These are phyloP conservation scores for Pseudochirops corinnae DNA, from an alignment of 2,797 vertebrate genomes.

Conservation along the genomic window DNA sequence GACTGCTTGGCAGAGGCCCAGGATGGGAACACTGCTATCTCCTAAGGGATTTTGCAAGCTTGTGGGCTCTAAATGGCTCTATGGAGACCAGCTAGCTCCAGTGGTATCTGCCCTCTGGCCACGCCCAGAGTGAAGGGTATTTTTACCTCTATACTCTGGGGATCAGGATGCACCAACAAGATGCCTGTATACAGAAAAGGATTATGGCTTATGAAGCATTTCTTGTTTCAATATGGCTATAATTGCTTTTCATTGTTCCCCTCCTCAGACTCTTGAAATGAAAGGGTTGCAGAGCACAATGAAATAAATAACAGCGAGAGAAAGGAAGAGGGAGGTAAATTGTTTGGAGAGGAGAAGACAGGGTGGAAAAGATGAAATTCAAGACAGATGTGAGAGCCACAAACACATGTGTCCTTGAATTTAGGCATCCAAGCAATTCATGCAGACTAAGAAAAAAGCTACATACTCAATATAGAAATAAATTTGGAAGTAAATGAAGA, in stretches of 20 bases:
- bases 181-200: slow-evolving; percentile 52
- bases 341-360: slow-evolving; percentile 79
- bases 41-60: background rate
- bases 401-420: slow-evolving; percentile 77
- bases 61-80: background rate
- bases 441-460: slow-evolving; percentile 72
- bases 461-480: slow-evolving; percentile 73
- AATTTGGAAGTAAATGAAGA: slow-evolving; percentile 60
- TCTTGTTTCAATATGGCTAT: background rate
- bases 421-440: slow-evolving; percentile 78
- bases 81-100: background rate
- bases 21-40: background rate
- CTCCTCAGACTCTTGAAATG: slow-evolving; percentile 61
- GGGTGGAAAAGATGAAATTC: slow-evolving; percentile 79
- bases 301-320: slow-evolving; percentile 75
- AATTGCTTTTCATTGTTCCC: background rate
- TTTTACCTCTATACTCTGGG: background rate
- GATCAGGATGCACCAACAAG: background rate
- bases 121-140: background rate
- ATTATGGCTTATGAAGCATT: background rate
- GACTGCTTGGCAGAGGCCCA: background rate
- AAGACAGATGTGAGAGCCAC: slow-evolving; percentile 78
- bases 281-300: slow-evolving; percentile 60
- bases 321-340: slow-evolving; percentile 68
- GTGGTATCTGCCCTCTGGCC: background rate